Evolutionary conservation across 2,888 invertebrate genomes (phyloP).

Genomic region (Amphiduros pacificus): DNA sequence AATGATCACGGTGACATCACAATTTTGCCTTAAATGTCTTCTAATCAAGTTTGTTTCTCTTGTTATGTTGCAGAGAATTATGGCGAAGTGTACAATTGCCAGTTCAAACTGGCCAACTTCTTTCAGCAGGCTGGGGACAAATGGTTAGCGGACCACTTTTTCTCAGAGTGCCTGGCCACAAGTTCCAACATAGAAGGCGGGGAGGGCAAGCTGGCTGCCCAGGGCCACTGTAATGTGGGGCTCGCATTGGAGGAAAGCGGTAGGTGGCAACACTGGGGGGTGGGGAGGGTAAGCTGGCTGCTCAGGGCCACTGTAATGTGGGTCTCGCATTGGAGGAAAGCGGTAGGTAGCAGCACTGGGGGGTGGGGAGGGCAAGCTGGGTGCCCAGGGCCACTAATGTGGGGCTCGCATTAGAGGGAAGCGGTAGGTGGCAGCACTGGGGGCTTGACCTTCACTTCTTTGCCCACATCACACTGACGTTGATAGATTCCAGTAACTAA

Average conservation of each 20-base stretch:
- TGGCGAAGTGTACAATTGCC: constrained; percentile 43
- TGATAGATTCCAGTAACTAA: no score
- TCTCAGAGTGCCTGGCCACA: constrained; percentile 48
- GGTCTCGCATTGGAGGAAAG: constrained; percentile 54
- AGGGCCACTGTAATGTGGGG: constrained; percentile 55
- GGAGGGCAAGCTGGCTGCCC: constrained; percentile 47
- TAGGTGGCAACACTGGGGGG: constrained; percentile 37
- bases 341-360: no score
- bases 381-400: no score
- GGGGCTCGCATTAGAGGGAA: constrained; percentile 53
- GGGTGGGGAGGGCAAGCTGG: no score
- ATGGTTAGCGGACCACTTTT: constrained; percentile 58
- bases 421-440: constrained; percentile 44
- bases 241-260: constrained; percentile 54
- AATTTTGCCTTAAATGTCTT: no score
- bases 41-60: no score
- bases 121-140: constrained; percentile 52
- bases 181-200: constrained; percentile 37
- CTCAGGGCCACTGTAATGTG: constrained; percentile 55
- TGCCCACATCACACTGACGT: no score
- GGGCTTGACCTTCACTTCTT: no score
- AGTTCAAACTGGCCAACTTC: constrained; percentile 50
- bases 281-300: constrained; percentile 47
- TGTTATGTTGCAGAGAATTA: constrained; percentile 39
- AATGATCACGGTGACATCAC: no score